Evolutionary conservation across 1,140 invertebrate genomes (phyloP).

Genomic region (Propsilocerus akamusi): DNA sequence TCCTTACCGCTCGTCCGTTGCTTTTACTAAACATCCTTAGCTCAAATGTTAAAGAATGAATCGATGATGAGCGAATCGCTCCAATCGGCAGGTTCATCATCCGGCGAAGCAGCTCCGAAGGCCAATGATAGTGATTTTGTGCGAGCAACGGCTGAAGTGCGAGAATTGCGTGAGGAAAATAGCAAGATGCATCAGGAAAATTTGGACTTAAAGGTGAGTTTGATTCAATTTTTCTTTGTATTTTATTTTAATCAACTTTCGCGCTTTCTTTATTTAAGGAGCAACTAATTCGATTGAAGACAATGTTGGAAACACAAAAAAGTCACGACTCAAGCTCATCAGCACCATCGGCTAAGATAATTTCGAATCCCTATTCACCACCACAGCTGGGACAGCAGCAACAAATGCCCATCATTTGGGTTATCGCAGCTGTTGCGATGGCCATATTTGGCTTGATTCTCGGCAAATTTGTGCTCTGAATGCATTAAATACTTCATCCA

Average conservation of each 20-base stretch:
- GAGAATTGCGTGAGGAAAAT: constrained; percentile 52
- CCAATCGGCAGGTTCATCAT: constrained; percentile 7
- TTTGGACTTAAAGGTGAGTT: constrained; percentile 52
- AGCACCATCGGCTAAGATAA: constrained; percentile 10
- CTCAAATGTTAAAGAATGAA: neutral
- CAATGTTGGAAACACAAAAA: neutral
- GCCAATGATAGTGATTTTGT: constrained; percentile 3
- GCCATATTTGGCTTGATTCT: constrained; percentile 32
- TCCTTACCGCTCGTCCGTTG: too few relatives aligned
- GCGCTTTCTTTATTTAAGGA: neutral
- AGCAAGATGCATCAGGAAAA: constrained; percentile 62
- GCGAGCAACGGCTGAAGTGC: constrained; percentile 47
- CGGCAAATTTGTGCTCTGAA: constrained; percentile 39
- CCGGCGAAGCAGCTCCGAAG: neutral
- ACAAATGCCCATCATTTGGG: constrained; percentile 27
- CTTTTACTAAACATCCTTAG: too few relatives aligned
- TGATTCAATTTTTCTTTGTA: neutral
- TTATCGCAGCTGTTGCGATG: constrained; percentile 29
- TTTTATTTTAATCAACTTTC: neutral
- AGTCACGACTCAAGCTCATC: constrained; percentile 17
- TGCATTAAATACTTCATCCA: too few relatives aligned
- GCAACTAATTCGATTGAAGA: constrained; percentile 3
- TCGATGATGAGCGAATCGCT: neutral
- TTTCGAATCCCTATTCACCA: constrained; percentile 22
- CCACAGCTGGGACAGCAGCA: constrained; percentile 19